Evolutionary conservation across 2,888 invertebrate genomes (phyloP), one percentile per base, ranked within the genome.

Genomic region (Oxystoma pomonae): DNA sequence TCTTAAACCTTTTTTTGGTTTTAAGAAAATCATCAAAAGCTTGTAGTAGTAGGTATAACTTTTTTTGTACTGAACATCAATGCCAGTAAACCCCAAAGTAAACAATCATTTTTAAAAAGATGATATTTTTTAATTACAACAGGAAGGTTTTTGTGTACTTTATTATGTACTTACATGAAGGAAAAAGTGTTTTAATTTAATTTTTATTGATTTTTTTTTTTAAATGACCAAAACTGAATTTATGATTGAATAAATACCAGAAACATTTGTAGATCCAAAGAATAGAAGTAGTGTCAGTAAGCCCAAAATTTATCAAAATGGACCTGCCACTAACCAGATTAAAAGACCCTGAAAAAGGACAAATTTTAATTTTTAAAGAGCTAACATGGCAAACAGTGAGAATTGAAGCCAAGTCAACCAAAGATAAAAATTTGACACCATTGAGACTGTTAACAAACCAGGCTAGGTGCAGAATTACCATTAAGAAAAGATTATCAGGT

Each of bases 301-400:
- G 94, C 58, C 96, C 98, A 0, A 89, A 90, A 67, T 99, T 98
- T 90, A 86, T 90, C 62, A 87, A 86, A 67, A 89, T 87, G 68
- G 96, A 98, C 81, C 85, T 99, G 72, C 87, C 94, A 76, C 86
- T 92, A 82, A 97, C 98, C 58, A 87, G 97, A 73, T 85, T 99
- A 70, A 94, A 96, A 81, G 96, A 97, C 76, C 87, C 91, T 1
- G 88, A 90, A 68, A 88, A 90, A 67, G 94, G 94, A 53, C 93
- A 97, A 75, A 84, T 98, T 68, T 85, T 99, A 69, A 92, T 98
- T 76, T 99, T 98, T 82, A 99, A 99, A 85, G 94, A 96, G 82
- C 82, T 98, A 61, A 92, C 94, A 77, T 99, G 99, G 98, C 97
- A 98, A 81, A 94, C 95, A 59, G 89, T 98, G 18, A 86, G 97